Base-by-base conservation (phyloP, 2,797 vertebrate genomes). In the Antrozous pallidus region DNA sequence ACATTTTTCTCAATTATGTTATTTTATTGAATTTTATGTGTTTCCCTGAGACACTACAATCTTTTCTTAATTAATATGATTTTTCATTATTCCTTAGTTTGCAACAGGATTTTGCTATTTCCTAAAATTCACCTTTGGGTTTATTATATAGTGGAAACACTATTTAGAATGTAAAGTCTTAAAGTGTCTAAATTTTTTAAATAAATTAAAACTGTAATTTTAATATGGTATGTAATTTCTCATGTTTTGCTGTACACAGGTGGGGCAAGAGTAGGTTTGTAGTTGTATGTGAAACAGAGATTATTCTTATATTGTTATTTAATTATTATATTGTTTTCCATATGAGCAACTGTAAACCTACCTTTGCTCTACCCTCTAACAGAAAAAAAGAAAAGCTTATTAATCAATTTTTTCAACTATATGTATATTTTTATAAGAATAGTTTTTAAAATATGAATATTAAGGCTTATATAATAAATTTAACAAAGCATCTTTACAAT, bases 161-260 rank as follows among this genome's bases (percentile, higher is more conserved):
- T 78, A 65, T 36, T 81, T 70, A 16, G 14, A 81, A 82, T 69
- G 42, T 51, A n/a, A 93, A 96, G 3, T 36, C 28, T 89, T 91
- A 75, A 93, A 67, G 24, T 79, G 81, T 40, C 26, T 84, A 61
- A 71, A 70, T 79, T 79, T 58, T 36, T 83, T 92, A 94, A 79
- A 12, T 51, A 45, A 80, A 79, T 26, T 70, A 24, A 33, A 93
- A 67, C 40, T 17, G 26, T 36, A 45, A 69, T 93, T n/a, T 90
- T 54, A 69, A 63, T 56, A 71, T 38, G 28, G 13, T 70, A 58
- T 47, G 14, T 36, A 82, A 61, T 70, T 49, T 56, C 13, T 79
- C 28, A 33, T 33, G 67, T 54, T 88, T 73, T 96, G 69, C 56
- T 79, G 6, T 88, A n/a, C 69, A 69, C 67, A 38, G 36, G n/a